Percentiles rank a stretch among this genome's conserved stretches.
Conservation (phyloP, 2,113 vertebrate genomes). For the Pao palembangensis region DNA sequence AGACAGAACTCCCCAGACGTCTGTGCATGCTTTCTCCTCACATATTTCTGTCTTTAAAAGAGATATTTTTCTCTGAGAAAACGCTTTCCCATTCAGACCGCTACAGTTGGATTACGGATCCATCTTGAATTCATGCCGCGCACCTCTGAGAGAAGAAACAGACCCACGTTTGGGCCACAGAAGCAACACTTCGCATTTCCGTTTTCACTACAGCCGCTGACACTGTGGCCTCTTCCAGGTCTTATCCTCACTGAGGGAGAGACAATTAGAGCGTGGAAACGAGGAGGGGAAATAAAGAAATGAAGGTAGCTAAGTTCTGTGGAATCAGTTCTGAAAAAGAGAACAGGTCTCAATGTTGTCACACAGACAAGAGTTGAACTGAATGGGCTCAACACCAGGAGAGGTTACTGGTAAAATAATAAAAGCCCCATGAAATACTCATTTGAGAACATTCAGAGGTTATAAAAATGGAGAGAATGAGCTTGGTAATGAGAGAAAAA, state of each 20-base stretch:
- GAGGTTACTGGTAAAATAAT: not conserved
- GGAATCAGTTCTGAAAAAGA: conserved; percentile 11
- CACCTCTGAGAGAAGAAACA: conserved; percentile 52
- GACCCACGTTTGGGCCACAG: conserved; percentile 40
- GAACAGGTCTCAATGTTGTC: conserved; percentile 34
- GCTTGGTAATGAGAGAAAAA: too few relatives aligned
- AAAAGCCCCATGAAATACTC: not conserved
- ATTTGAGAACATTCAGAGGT: too few relatives aligned
- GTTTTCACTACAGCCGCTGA: conserved; percentile 30
- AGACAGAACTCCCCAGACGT: conserved; percentile 33
- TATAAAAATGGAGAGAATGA: too few relatives aligned
- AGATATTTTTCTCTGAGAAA: conserved; percentile 44
- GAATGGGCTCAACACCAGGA: not conserved
- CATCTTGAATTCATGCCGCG: conserved; percentile 44
- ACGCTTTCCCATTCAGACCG: conserved; percentile 4
- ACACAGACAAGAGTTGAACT: not conserved
- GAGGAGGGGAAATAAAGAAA: too few relatives aligned
- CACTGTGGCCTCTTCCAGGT: conserved; percentile 30
- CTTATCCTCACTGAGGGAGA: conserved; percentile 18
- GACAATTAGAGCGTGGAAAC: conserved; percentile 41
- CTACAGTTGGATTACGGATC: conserved; percentile 21
- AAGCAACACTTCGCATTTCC: conserved; percentile 36
- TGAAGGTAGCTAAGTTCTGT: conserved; percentile 17
- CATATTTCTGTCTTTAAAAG: conserved; percentile 38
- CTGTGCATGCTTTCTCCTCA: conserved; percentile 18